Base-by-base conservation (phyloP, 2,888 invertebrate genomes). In the Imbricaverruca yamaguchii region DNA sequence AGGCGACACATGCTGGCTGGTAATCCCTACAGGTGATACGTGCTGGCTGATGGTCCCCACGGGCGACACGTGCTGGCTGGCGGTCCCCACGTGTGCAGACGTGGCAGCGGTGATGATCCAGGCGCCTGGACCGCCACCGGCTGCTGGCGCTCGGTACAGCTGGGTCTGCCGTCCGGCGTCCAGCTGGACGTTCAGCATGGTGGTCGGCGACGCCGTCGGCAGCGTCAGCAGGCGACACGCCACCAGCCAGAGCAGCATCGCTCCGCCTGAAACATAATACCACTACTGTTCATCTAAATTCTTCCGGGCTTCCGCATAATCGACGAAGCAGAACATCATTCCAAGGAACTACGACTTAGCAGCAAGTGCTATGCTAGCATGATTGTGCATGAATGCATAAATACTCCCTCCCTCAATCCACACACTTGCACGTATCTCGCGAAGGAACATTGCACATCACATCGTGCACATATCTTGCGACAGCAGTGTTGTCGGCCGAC, bases 121-220 rank as follows among this genome's bases (percentile, higher is more conserved):
- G 15, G 74, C 74, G 6, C 53, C 53, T 15, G 39, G 13, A 2
- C 69, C 39, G 25, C 69, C 69, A 15, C 15, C 39, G 12, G 25
- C 39, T 3, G 25, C 13, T 3, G 74, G 74, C 8, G 74, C 74
- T 8, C 74, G 74, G 53, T 74, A 74, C 74, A 74, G 74, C 74
- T 74, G 74, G 9, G 74, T 74, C 18, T 2, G 39, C 10, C 74
- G 39, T 18, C 21, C 9, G 7, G 53, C 18, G 53, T 74, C 74
- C 53, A 74, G 74, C 74, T 74, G 74, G 53, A 74, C 74, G 25
- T 53, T 74, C 53, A 74, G 74, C 74, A 74, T 53, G 9, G 74
- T 53, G 53, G 39, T 9, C 7, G 74, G 53, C 53, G 53, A 4
- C 18, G 53, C 74, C 18, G 74, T 9, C 74, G 53, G 12, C 18